Conservation (phyloP, 2,113 vertebrate genomes). For the Tamias sibiricus region DNA sequence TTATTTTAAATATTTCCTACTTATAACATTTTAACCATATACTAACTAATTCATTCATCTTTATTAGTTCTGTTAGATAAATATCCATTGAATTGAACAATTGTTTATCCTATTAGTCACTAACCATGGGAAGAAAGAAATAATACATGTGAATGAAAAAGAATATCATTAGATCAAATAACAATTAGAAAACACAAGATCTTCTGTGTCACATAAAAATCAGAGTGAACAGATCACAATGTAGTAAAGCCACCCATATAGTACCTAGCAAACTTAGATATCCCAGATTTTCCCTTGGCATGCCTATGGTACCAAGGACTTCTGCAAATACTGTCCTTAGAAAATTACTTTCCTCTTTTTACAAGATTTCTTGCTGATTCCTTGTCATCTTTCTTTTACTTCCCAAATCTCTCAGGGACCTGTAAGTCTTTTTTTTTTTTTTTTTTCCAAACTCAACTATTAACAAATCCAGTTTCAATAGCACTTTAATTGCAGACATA, state of each 20-base stretch:
- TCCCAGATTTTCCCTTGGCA: not conserved
- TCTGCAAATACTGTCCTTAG: not conserved
- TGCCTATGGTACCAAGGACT: not conserved
- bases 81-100: not conserved
- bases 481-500: not conserved
- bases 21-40: not conserved
- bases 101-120: not conserved
- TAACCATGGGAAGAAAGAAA: not conserved
- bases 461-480: not conserved
- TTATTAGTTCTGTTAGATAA: constrained; percentile 36
- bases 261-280: not conserved
- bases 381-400: not conserved
- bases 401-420: not conserved
- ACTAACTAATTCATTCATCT: not conserved
- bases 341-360: not conserved
- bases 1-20: not conserved
- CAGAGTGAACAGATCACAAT: not conserved
- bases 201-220: not conserved
- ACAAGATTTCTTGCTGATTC: not conserved
- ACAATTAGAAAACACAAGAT: not conserved
- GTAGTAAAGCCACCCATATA: not conserved
- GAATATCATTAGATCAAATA: not conserved
- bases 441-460: not conserved
- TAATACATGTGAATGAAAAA: constrained; percentile 4
- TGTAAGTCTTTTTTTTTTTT: not conserved